Percentiles rank a stretch among this genome's conserved stretches.
Evolutionary conservation across 1,140 invertebrate genomes (phyloP).

Genomic region (Trichonephila clavipes): DNA sequence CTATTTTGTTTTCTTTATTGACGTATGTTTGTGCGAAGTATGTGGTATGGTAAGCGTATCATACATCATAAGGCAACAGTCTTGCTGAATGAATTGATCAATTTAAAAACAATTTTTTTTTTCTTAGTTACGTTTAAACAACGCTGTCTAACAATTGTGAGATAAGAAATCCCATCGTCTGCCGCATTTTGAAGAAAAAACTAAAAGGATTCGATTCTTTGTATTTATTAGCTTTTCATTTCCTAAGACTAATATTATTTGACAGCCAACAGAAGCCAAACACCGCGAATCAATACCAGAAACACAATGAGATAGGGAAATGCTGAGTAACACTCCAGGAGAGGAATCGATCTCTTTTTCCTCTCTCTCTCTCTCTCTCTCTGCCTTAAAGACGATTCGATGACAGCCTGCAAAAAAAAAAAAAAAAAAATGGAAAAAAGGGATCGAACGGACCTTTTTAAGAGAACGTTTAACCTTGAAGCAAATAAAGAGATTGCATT

Average conservation of each 20-base stretch:
- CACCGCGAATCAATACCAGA: neutral
- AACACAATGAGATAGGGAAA: neutral
- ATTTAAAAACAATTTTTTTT: too few species aligned
- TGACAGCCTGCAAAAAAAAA: neutral
- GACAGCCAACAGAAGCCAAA: neutral
- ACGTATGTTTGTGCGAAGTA: too few species aligned
- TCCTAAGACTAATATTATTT: neutral
- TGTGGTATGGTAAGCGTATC: too few species aligned
- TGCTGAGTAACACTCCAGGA: neutral
- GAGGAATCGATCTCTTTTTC: neutral
- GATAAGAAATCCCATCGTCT: too few species aligned
- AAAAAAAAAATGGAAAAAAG: neutral
- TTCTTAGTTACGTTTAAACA: too few species aligned
- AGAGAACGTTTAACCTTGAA: constrained; percentile 2
- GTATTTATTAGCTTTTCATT: too few species aligned
- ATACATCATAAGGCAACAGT: too few species aligned
- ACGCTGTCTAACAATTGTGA: too few species aligned
- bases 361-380: neutral
- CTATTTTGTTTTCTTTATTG: too few species aligned
- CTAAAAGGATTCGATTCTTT: too few species aligned
- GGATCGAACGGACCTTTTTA: neutral
- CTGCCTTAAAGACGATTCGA: neutral
- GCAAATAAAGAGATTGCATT: neutral
- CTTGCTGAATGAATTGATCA: too few species aligned
- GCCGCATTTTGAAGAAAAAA: too few species aligned